A percentile compares a stretch with the other conserved stretches of the same genome.
phyloP scores from a whole-genome alignment of 2,888 invertebrate species.

The Tricholauxania praeusta region DNA sequence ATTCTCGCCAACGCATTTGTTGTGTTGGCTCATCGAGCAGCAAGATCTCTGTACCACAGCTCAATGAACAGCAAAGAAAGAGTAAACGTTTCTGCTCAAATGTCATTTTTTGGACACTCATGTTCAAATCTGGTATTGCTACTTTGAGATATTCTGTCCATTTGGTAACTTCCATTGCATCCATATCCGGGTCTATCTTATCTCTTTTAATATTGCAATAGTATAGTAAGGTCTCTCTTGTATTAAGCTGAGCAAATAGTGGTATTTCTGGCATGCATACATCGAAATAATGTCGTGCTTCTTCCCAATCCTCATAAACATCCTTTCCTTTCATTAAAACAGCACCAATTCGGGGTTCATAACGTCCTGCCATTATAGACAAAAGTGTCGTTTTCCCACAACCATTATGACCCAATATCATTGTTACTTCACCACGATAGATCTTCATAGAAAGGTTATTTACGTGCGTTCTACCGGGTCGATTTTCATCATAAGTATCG shows the following conservation, averaged over 20 bases:
- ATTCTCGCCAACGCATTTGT: slow-evolving; percentile 77
- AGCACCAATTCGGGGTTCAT: slow-evolving; percentile 74
- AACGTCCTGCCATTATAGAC: slow-evolving; percentile 85
- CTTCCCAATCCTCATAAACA: slow-evolving; percentile 71
- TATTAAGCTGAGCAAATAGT: slow-evolving; percentile 81
- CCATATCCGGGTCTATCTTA: slow-evolving; percentile 66
- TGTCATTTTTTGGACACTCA: slow-evolving; percentile 71
- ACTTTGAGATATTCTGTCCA: slow-evolving; percentile 75
- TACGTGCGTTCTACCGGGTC: slow-evolving; percentile 43
- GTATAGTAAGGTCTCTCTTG: slow-evolving; percentile 83
- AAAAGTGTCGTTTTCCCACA: slow-evolving; percentile 93
- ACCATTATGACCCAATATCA: slow-evolving; percentile 80
- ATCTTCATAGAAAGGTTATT: slow-evolving; percentile 56
- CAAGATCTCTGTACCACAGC: slow-evolving; percentile 74
- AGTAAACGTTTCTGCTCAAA: slow-evolving; percentile 81
- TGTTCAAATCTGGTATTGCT: slow-evolving; percentile 71
- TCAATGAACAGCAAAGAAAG: slow-evolving; percentile 79
- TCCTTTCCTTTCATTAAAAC: slow-evolving; percentile 74
- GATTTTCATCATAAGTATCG: slow-evolving; percentile 46
- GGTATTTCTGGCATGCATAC: slow-evolving; percentile 86
- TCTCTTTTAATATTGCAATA: slow-evolving; percentile 73
- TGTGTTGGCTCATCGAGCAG: slow-evolving; percentile 57
- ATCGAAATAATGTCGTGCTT: slow-evolving; percentile 76
- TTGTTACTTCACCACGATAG: slow-evolving; percentile 66
- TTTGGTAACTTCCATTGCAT: slow-evolving; percentile 59